Evolutionary conservation across 2,797 vertebrate genomes (phyloP), one percentile per base, ranked within the genome.

Genomic region (Babyrousa celebensis): DNA sequence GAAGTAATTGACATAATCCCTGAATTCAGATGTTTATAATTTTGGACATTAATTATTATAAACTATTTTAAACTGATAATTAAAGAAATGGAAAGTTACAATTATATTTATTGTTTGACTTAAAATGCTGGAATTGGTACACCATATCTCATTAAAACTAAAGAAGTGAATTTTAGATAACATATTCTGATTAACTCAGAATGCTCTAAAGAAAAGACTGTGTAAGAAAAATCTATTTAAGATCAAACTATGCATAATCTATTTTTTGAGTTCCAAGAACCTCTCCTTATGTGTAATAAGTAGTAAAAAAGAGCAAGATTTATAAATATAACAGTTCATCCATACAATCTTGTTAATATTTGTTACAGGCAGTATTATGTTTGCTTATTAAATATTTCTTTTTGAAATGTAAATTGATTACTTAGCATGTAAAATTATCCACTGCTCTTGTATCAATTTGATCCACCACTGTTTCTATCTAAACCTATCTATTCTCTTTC

Each of bases 111-210:
- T 62, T 85, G 11, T 65, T 91, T 32, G 48, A 92, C 43, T 75
- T 63, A 90, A 85, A 95, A 86, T 82, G 36, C 11, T 75, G 6
- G 12, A 89, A 70, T 70, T 74, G 16, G 12, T 75, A 80, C 43
- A 85, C 48, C 2, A 74, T 48, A 16, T 85, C 56, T 92, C 70
- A 67, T 82, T 78, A 65, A 72, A 58, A n/a, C 20, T 67, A 40
- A 74, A 5, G 27, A 78, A 15, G 20, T 62, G 70, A 85, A 36
- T 78, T 84, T 94, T 90, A 56, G n/a, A n/a, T 52, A 68, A 70
- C 54, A 85, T 77, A 84, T 95, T 89, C 27, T 70, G 52, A 74
- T 85, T 96, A 92, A 68, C 27, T 63, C 40, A 67, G 52, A 89
- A 16, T 80, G 54, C 21, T 68, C 17, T 92, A n/a, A 43, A 72